Base-by-base conservation (phyloP, 1,140 invertebrate genomes). In the Samia ricini region DNA sequence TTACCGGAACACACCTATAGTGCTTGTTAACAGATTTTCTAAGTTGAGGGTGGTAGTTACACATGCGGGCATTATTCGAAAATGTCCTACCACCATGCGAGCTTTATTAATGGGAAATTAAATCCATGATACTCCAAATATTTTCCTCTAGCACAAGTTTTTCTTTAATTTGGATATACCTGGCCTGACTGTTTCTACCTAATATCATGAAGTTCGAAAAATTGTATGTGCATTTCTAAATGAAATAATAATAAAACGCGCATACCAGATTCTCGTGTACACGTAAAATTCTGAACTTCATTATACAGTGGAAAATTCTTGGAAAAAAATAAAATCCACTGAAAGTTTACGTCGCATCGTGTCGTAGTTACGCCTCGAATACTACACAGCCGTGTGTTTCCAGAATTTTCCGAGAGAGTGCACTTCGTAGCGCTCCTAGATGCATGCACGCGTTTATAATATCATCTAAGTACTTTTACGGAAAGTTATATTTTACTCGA, bases 371-470 rank as follows among this genome's bases (percentile, higher is more conserved):
- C 56, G 50, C 66, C 71, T 71, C 69, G 71, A 65, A 76, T 74
- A 72, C 66, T 74, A 63, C 74, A 77, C 49, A 73, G 64, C 50
- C 62, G 64, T 66, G 64, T 64, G 72, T 77, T 79, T 75, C 60
- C 64, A 66, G 68, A 72, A 74, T 77, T 77, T 77, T 77, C 75
- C 75, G 56, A 56, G 21, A 72, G 77, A 77, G 64, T 73, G 75
- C 71, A 66, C 65, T 56, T 60, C 61, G 60, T 63, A 49, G 54
- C 65, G 66, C 63, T 67, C 62, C 57, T 56, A 56, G 61, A 51
- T 61, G 56, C 64, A 60, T 55, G 63, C 58, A 56, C 58, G 51
- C 69, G 66, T 64, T 72, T 61, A 51, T 66, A 56, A 69, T 69
- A 64, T 60, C 42, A 42, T 57, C 18, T 20, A 57, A 10, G 26